Percentiles rank a stretch among this genome's conserved stretches.
Conservation (phyloP, 2,113 vertebrate genomes). For the Merops nubicus region DNA sequence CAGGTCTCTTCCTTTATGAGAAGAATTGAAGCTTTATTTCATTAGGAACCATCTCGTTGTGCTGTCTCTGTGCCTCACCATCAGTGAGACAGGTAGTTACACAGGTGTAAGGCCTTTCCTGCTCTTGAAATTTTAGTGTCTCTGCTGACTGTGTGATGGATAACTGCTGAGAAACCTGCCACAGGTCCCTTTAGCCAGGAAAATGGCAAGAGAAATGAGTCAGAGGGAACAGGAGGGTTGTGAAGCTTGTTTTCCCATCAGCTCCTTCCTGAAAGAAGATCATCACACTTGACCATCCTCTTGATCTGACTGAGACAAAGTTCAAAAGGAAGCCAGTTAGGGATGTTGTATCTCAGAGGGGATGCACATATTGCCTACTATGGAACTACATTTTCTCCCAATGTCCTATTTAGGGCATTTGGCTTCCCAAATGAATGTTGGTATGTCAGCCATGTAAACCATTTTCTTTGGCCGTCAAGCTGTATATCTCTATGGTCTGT, state of each 20-base stretch:
- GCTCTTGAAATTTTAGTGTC: not conserved
- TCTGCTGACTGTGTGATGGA: fast-evolving
- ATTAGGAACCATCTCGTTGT: not conserved
- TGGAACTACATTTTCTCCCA: not conserved
- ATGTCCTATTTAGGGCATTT: constrained; percentile 32
- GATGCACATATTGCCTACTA: not conserved
- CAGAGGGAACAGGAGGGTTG: not conserved
- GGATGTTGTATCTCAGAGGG: not conserved
- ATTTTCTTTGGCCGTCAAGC: not conserved
- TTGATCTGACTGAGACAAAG: not conserved
- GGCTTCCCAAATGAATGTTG: not conserved
- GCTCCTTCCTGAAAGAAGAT: not conserved
- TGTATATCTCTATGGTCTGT: not conserved
- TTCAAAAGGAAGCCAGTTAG: not conserved
- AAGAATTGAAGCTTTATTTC: not conserved
- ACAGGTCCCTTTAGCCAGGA: not conserved
- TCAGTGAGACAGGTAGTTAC: not conserved
- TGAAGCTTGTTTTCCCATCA: not conserved
- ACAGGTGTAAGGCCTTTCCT: not conserved
- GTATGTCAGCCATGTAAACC: constrained; percentile 4
- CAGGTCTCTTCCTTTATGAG: not conserved
- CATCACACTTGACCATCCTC: not conserved
- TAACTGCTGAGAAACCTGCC: not conserved
- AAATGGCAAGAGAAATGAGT: not conserved
- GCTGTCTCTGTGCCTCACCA: not conserved